phyloP scores from a whole-genome alignment of 2,797 vertebrate genomes.

The Neosalanx taihuensis region DNA sequence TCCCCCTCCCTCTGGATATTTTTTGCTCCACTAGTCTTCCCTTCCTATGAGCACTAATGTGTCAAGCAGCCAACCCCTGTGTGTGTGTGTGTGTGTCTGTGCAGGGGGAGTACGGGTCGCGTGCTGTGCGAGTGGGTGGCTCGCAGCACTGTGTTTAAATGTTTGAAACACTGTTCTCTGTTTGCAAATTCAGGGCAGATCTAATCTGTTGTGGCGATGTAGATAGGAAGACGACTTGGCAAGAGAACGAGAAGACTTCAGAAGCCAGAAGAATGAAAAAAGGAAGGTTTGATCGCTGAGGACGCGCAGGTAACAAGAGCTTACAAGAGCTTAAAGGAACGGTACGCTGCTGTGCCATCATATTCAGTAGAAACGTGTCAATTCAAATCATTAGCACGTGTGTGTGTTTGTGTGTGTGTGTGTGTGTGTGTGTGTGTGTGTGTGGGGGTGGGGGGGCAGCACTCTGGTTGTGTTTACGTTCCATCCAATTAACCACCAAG shows the following conservation, averaged over 20 bases:
- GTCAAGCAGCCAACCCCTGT: too few species aligned
- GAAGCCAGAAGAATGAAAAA: conserved; percentile 34
- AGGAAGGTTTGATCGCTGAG: conserved; percentile 61
- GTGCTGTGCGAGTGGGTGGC: conserved; percentile 52
- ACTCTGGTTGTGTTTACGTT: conserved; percentile 51
- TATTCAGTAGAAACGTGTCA: conserved; percentile 30
- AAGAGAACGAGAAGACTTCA: conserved; percentile 42
- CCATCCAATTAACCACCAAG: conserved; percentile 48
- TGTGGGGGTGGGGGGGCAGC: conserved; percentile 8
- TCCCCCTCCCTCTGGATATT: conserved; percentile 11
- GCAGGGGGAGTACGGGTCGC: conserved; percentile 12
- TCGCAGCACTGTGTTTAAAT: conserved; percentile 54
- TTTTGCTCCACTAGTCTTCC: conserved; percentile 10
- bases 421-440: background rate
- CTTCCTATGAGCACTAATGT: conserved; percentile 33
- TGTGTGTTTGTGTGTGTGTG: background rate
- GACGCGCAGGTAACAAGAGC: conserved; percentile 59
- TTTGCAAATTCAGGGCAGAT: conserved; percentile 59
- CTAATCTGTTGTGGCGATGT: conserved; percentile 61
- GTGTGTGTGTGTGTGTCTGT: conserved; percentile 32
- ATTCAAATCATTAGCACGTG: conserved; percentile 24
- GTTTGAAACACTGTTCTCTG: conserved; percentile 46
- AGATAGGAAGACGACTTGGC: conserved; percentile 58
- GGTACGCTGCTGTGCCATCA: conserved; percentile 9
- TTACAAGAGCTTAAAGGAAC: conserved; percentile 40